Percentiles rank a stretch among this genome's conserved stretches.
Evolutionary conservation across 2,888 invertebrate species (phyloP).

Genomic region (Choristoneura rosaceana): DNA sequence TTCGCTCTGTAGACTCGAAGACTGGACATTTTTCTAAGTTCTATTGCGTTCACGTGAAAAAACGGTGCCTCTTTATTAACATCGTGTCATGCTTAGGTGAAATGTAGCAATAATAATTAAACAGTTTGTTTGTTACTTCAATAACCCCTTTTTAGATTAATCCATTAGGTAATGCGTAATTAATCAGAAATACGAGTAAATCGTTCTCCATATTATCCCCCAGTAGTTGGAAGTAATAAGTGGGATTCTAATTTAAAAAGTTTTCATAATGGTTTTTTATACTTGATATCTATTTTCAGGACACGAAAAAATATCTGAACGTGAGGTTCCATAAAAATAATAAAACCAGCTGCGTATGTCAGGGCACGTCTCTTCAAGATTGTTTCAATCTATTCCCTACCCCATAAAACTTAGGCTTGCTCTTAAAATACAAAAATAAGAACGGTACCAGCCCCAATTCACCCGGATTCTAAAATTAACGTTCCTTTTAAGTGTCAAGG

Average conservation of each 20-base stretch:
- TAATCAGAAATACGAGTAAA: no score
- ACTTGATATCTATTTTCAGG: neutral
- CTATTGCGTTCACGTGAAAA: no score
- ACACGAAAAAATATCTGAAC: slow-evolving; percentile 14
- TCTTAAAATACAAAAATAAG: slow-evolving; percentile 56
- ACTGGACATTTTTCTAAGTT: no score
- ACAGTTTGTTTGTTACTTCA: no score
- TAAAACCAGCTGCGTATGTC: slow-evolving; percentile 39
- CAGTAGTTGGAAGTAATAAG: neutral
- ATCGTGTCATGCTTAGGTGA: no score
- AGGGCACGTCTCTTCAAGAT: slow-evolving; percentile 59
- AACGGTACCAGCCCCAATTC: slow-evolving; percentile 49
- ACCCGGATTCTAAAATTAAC: slow-evolving; percentile 77
- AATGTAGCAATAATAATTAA: no score
- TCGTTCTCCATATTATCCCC: no score
- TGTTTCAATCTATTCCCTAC: slow-evolving; percentile 44
- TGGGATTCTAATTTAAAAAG: neutral
- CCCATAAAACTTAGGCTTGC: slow-evolving; percentile 53
- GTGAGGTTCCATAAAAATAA: slow-evolving; percentile 27
- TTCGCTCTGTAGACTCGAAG: neutral
- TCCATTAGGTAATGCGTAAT: no score
- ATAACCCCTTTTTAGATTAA: neutral
- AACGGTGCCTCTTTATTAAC: no score
- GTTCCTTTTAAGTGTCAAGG: slow-evolving; percentile 60
- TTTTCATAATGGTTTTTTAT: neutral